These are phyloP conservation scores for Paratrypauchen microcephalus DNA, from an alignment of 2,797 vertebrate species.

Conservation along the genomic window DNA sequence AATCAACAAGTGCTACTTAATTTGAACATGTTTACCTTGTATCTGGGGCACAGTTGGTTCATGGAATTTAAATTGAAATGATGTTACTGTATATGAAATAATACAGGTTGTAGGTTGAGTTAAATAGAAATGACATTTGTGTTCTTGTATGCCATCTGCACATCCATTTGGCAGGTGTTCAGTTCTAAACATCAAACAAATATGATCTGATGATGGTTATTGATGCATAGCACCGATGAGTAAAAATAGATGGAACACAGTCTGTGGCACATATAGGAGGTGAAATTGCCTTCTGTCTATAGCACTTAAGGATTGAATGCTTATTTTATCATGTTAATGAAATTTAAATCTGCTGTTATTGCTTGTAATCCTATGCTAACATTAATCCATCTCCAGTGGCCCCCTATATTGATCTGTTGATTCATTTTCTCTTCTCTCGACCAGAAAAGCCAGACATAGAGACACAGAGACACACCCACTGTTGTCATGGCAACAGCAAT, in stretches of 20 bases:
- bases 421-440: slow-evolving; percentile 4
- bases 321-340: not conserved
- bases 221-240: not conserved
- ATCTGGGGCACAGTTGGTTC: too few relatives aligned
- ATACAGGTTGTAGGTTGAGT: too few relatives aligned
- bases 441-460: not conserved
- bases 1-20: too few relatives aligned
- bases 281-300: not conserved
- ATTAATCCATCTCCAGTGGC: not conserved
- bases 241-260: not conserved
- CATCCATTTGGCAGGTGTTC: not conserved
- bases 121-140: too few relatives aligned
- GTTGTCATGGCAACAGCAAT: slow-evolving; percentile 10
- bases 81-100: too few relatives aligned
- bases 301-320: not conserved
- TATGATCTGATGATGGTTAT: not conserved
- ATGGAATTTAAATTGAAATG: too few relatives aligned
- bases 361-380: slow-evolving; percentile 3
- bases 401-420: slow-evolving; percentile 2
- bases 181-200: not conserved
- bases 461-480: slow-evolving; percentile 1
- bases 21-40: too few relatives aligned
- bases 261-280: not conserved
- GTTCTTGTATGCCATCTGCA: not conserved
- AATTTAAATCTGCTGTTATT: slow-evolving; percentile 1